Conservation (phyloP, 2,797 vertebrate species). For the Glyptemys insculpta region DNA sequence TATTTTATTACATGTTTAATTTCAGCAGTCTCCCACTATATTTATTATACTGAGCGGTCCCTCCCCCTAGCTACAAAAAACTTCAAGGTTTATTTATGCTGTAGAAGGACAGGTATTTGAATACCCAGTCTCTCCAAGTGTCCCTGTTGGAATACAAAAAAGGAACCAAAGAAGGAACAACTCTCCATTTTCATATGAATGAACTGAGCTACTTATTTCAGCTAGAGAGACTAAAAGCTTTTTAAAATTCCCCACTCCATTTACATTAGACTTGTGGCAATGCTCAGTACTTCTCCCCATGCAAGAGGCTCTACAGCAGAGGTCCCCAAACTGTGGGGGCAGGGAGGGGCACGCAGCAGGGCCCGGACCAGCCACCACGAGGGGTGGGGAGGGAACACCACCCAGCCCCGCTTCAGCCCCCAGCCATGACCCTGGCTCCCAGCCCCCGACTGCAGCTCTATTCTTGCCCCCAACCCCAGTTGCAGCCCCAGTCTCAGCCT, state of each 20-base stretch:
- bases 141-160: not conserved
- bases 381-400: too few relatives aligned
- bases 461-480: too few relatives aligned
- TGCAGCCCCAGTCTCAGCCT: too few relatives aligned
- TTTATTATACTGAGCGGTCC: not conserved
- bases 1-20: not conserved
- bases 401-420: too few relatives aligned
- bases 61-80: not conserved
- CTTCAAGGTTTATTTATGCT: not conserved
- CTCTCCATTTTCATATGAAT: fast-evolving
- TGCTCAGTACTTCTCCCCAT: not conserved
- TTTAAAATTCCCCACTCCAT: not conserved
- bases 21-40: not conserved
- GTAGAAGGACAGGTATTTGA: not conserved
- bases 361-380: too few relatives aligned
- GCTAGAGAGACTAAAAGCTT: not conserved
- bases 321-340: too few relatives aligned
- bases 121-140: not conserved
- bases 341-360: too few relatives aligned
- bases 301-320: not conserved
- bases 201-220: not conserved
- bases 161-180: not conserved
- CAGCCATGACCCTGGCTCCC: too few relatives aligned
- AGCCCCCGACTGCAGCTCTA: too few relatives aligned
- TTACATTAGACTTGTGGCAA: not conserved